Evolutionary conservation across 2,113 vertebrate genomes (phyloP).

Genomic region (Chrysemys picta): DNA sequence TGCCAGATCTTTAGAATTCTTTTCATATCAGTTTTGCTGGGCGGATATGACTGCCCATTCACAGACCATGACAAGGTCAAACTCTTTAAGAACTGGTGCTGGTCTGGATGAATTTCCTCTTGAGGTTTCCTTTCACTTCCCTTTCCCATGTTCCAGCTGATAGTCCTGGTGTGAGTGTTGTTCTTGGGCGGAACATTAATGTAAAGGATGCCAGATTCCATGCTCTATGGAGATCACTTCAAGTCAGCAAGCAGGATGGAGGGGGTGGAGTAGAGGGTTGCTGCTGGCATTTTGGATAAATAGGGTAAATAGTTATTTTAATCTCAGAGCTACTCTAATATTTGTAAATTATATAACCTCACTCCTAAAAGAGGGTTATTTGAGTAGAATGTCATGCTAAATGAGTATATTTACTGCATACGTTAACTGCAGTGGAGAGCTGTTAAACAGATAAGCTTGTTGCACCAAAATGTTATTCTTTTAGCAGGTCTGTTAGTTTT

Average conservation of each 20-base stretch:
- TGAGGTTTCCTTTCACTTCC: neutral
- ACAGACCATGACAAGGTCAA: neutral
- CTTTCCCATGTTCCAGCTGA: neutral
- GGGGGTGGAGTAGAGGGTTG: neutral
- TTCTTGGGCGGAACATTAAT: neutral
- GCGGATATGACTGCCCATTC: neutral
- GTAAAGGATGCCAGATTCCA: conserved; percentile 9
- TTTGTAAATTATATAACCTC: conserved; percentile 66
- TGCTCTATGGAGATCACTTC: neutral
- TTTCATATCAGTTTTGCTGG: neutral
- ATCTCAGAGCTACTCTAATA: conserved; percentile 28
- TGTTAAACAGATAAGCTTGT: conserved; percentile 70
- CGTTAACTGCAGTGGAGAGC: conserved; percentile 65
- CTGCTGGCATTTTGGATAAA: conserved; percentile 7
- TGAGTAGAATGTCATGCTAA: conserved; percentile 56
- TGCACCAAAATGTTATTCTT: conserved; percentile 63
- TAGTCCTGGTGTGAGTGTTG: neutral
- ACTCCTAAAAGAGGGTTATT: conserved; percentile 13
- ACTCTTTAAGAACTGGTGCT: neutral
- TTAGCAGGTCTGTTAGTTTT: conserved; percentile 68
- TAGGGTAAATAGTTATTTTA: conserved; percentile 33
- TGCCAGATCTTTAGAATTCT: neutral
- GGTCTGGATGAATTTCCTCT: neutral
- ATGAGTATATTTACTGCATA: neutral
- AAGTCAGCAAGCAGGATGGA: neutral